phyloP scores from a whole-genome alignment of 2,888 invertebrate genomes.

The Lepas anatifera region DNA sequence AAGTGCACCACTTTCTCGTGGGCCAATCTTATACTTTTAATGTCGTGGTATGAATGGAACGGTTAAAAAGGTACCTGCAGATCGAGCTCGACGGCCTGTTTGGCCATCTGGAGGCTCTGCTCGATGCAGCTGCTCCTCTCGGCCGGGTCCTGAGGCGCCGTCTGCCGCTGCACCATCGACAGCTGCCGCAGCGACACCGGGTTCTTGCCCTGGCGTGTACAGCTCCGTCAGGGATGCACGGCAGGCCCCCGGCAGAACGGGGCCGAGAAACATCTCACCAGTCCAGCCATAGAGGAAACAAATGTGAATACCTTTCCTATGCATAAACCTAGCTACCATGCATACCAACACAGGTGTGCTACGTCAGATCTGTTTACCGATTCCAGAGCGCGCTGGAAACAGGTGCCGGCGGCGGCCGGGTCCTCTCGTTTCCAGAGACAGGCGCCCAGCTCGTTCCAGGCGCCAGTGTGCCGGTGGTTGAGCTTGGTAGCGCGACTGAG shows the following conservation, averaged over 20 bases:
- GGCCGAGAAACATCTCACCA: too few species aligned
- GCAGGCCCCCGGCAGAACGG: neutral
- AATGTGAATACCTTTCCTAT: too few species aligned
- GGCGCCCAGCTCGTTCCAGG: constrained; percentile 82
- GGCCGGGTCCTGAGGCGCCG: constrained; percentile 35
- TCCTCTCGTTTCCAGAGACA: constrained; percentile 79
- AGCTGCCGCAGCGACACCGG: constrained; percentile 62
- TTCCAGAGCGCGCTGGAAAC: constrained; percentile 63
- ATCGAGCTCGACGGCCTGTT: constrained; percentile 66
- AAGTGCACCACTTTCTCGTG: too few species aligned
- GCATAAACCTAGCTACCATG: neutral
- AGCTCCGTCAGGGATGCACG: neutral
- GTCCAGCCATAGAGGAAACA: too few species aligned
- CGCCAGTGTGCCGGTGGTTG: constrained; percentile 62
- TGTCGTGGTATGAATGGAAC: too few species aligned
- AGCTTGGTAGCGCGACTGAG: constrained; percentile 73
- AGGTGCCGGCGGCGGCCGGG: constrained; percentile 62
- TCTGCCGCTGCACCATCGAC: constrained; percentile 66
- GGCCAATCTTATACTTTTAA: too few species aligned
- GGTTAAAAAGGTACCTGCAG: constrained; percentile 35
- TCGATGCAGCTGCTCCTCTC: constrained; percentile 46
- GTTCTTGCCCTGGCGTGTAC: constrained; percentile 49
- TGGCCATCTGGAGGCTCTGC: constrained; percentile 61
- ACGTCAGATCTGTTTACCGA: too few species aligned
- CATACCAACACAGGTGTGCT: too few species aligned